Percentiles rank a stretch among this genome's conserved stretches.
These are phyloP conservation scores for Melopsittacus undulatus DNA, from an alignment of 2,797 vertebrate genomes.

Conservation along the genomic window DNA sequence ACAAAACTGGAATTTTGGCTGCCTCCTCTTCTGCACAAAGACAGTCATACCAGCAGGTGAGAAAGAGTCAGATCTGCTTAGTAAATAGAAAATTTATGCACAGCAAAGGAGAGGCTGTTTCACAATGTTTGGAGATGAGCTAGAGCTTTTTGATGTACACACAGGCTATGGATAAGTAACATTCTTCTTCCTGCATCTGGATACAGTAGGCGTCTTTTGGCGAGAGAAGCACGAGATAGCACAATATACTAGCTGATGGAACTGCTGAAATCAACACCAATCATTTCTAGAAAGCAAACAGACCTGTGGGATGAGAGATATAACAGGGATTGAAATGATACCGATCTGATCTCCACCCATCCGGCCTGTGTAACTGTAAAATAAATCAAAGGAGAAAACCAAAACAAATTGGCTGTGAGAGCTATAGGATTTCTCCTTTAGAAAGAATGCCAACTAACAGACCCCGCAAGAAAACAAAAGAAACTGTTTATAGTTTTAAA, in stretches of 20 bases:
- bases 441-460: neutral
- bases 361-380: conserved; percentile 38
- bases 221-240: neutral
- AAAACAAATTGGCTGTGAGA: conserved; percentile 25
- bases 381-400: conserved; percentile 49
- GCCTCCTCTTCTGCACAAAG: neutral
- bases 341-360: conserved; percentile 45
- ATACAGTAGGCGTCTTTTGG: neutral
- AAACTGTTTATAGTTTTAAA: conserved; percentile 21
- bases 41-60: conserved; percentile 1
- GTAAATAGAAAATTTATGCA: neutral
- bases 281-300: conserved; percentile 31
- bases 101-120: neutral
- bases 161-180: neutral
- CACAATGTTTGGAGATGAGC: neutral
- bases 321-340: neutral
- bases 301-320: conserved; percentile 28
- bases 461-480: conserved; percentile 28
- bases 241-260: neutral
- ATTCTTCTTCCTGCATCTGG: neutral
- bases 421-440: conserved; percentile 43
- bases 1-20: conserved; percentile 22
- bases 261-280: conserved; percentile 22
- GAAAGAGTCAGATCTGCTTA: neutral
- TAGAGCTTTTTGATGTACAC: neutral